Base-by-base conservation (phyloP, 2,888 invertebrate species). In the Achlya flavicornis region DNA sequence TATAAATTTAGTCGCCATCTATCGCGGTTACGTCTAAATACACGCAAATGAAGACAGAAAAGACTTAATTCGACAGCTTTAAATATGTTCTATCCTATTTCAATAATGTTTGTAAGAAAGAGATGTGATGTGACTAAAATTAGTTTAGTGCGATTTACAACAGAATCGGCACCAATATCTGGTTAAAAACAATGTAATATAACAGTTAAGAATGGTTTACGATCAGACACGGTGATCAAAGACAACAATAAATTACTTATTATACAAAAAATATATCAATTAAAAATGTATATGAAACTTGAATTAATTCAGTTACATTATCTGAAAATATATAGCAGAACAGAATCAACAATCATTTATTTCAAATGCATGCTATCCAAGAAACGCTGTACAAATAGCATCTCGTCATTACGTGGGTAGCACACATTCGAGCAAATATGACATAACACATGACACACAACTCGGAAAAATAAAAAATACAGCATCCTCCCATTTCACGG, bases 401-500 rank as follows among this genome's bases (percentile, higher is more conserved):
- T 41, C 43, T 19, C 41, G 41, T 41, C 26, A 41, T 6, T 43
- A 41, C 0, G 16, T 41, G 41, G 59, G 26, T 41, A 60, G 59
- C 59, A 60, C 41, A 60, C 26, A 60, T 3, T 8, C 48, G 48
- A 53, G 16, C n/a, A 53, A 16, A 53, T 5, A 19, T 19, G n/a
- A 53, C 19, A 19, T 19, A 8, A 19, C 48, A 2, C 19, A 53
- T 19, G 19, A 53, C 46, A 80, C 73, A 69, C 71, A 70, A 79
- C 60, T 64, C 16, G 1, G 62, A 61, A 65, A 70, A 66, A 69
- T 67, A 75, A 73, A 75, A 80, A 79, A 83, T 72, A 76, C 86
- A 88, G 85, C 83, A 85, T 76, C 70, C 85, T 87, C 88, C 84
- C 84, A 66, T 71, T 66, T 67, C 64, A 75, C 78, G 72, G 79